Percentiles rank a stretch among this genome's conserved stretches.
Conservation (phyloP, 2,888 invertebrate species). For the Clanis bilineata region DNA sequence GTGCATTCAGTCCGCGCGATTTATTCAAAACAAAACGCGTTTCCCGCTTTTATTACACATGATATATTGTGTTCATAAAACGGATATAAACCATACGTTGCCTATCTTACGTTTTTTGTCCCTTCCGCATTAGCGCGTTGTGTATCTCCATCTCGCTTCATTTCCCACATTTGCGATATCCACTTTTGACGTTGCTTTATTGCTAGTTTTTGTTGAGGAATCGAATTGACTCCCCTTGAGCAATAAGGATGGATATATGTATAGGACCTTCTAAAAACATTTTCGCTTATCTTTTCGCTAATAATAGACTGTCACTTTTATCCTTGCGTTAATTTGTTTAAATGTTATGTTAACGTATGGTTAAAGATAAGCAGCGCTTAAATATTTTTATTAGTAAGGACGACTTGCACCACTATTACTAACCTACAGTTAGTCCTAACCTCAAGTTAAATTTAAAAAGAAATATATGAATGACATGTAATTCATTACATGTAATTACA, state of each 20-base stretch:
- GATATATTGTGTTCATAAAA: slow-evolving; percentile 49
- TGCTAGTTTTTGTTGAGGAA: slow-evolving; percentile 11
- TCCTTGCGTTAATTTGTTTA: too few relatives aligned
- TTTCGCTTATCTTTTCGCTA: too few relatives aligned
- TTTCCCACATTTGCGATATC: slow-evolving; percentile 16
- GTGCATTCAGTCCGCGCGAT: slow-evolving; percentile 3
- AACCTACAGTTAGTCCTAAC: too few relatives aligned
- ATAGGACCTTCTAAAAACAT: too few relatives aligned
- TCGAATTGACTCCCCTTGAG: slow-evolving; percentile 2
- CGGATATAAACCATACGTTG: slow-evolving; percentile 39
- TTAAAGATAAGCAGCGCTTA: too few relatives aligned
- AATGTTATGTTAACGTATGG: too few relatives aligned
- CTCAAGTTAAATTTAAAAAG: too few relatives aligned
- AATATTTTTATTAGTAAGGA: too few relatives aligned
- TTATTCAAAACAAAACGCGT: slow-evolving; percentile 39
- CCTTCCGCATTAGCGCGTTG: slow-evolving; percentile 18
- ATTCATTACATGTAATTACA: too few relatives aligned
- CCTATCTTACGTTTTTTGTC: slow-evolving; percentile 26
- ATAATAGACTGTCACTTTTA: too few relatives aligned
- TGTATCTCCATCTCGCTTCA: slow-evolving; percentile 18
- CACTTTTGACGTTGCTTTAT: slow-evolving; percentile 12
- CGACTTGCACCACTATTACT: too few relatives aligned
- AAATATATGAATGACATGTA: too few relatives aligned
- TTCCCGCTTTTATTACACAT: slow-evolving; percentile 39
- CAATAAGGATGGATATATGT: not conserved